Evolutionary conservation across 2,113 vertebrate species (phyloP).

Genomic region (Oryzias curvinotus): DNA sequence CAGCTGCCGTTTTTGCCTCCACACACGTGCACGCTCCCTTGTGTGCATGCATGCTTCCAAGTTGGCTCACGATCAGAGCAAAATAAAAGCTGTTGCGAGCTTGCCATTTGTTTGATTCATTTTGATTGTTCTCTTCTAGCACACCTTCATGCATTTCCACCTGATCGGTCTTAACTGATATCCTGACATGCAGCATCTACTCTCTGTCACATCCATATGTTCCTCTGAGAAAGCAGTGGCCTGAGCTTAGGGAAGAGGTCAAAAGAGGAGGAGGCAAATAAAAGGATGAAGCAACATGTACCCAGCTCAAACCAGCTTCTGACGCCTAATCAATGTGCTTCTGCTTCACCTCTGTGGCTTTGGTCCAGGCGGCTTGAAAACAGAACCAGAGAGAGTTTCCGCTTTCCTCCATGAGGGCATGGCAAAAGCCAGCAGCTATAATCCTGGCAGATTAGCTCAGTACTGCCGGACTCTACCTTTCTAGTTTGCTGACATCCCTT

Average conservation of each 20-base stretch:
- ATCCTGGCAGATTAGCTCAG: slow-evolving; percentile 57
- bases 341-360: slow-evolving; percentile 51
- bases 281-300: slow-evolving; percentile 2
- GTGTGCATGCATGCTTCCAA: slow-evolving; percentile 19
- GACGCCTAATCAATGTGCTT: slow-evolving; percentile 59
- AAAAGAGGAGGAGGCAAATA: slow-evolving; percentile 10
- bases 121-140: slow-evolving; percentile 41
- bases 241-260: slow-evolving; percentile 18
- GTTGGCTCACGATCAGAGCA: slow-evolving; percentile 64
- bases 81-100: slow-evolving; percentile 52
- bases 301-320: slow-evolving; percentile 1
- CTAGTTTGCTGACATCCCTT: slow-evolving; percentile 44
- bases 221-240: slow-evolving; percentile 46
- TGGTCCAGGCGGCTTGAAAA: slow-evolving; percentile 34
- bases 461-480: slow-evolving; percentile 57
- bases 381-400: slow-evolving; percentile 24
- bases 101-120: slow-evolving; percentile 52
- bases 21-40: slow-evolving; percentile 14
- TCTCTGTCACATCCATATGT: slow-evolving; percentile 1
- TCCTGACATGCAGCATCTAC: slow-evolving; percentile 13
- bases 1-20: slow-evolving; percentile 31
- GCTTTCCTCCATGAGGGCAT: slow-evolving; percentile 18
- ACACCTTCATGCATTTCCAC: slow-evolving; percentile 29
- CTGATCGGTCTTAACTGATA: slow-evolving; percentile 17
- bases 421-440: slow-evolving; percentile 42